Base-by-base conservation (phyloP, 2,888 invertebrate species). In the Leptopterna dolabrata region DNA sequence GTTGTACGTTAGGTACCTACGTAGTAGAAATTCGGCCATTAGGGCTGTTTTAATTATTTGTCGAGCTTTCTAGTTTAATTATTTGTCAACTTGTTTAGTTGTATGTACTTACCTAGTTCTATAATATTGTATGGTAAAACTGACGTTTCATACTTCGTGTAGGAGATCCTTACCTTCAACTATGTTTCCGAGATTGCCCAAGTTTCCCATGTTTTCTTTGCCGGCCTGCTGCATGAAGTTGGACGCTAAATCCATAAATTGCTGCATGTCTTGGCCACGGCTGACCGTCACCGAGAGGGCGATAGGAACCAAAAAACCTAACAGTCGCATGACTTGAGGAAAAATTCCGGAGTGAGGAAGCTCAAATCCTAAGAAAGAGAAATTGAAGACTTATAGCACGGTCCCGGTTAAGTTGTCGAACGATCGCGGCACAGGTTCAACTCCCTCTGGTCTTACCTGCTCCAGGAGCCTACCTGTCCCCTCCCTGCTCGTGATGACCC, bases 181-280 rank as follows among this genome's bases (percentile, higher is more conserved):
- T 3, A 83, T 27, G 70, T 71, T 83, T 0, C 83, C 71, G 2
- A 83, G 43, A 41, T 83, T 71, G 13, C 47, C 83, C 19, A 83
- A 16, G 41, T 83, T 71, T 13, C 71, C 83, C 36, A 83, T 19
- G 41, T 83, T 83, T 16, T 43, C 71, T 41, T 83, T 83, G 30
- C 83, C 83, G 83, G 83, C 83, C 30, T 83, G 83, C 71, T 83
- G 83, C 43, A 83, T 41, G 71, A 83, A 83, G 30, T 41, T 83
- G 27, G 83, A 63, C 1, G 83, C 83, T 11, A 83, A 43, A 27
- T 83, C 41, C 71, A 83, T 71, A 41, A 83, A 83, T 24, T 83
- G 70, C 83, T 83, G 83, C 36, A 36, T 41, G 36, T 83, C 71
- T 41, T 83, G 83, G 45, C 78, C 78, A 45, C 4, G 24, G 27